phyloP scores from a whole-genome alignment of 1,140 invertebrate species.

The Euschistus heros region DNA sequence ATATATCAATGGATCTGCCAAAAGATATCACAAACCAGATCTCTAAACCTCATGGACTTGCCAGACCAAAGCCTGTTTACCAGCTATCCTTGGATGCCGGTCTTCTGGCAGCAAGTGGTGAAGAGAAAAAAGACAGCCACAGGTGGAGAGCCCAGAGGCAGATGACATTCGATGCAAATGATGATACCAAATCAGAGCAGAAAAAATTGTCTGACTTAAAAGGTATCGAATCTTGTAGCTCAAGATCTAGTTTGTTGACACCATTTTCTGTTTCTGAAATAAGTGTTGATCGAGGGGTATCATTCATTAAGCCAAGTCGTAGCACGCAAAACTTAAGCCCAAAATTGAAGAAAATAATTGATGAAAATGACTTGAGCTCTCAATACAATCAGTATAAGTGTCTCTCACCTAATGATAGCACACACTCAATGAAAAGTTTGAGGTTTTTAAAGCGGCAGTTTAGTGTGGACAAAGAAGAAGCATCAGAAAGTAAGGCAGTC shows the following conservation, averaged over 20 bases:
- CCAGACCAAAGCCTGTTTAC: slow-evolving; percentile 11
- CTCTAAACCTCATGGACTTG: background rate
- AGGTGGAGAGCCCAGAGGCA: slow-evolving; percentile 26
- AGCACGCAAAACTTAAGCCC: slow-evolving; percentile 25
- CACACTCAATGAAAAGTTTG: slow-evolving; percentile 28
- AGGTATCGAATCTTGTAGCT: slow-evolving; percentile 18
- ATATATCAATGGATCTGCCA: slow-evolving; percentile 23
- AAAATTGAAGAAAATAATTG: slow-evolving; percentile 35
- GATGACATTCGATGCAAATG: slow-evolving; percentile 27
- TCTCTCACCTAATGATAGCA: slow-evolving; percentile 52
- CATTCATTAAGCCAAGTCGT: slow-evolving; percentile 34
- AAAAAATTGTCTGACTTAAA: slow-evolving; percentile 18
- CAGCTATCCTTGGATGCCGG: slow-evolving; percentile 28
- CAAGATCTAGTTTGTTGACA: slow-evolving; percentile 19
- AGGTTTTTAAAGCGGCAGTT: slow-evolving; percentile 49
- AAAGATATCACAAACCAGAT: slow-evolving; percentile 16
- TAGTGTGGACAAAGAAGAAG: slow-evolving; percentile 54
- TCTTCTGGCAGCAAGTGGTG: slow-evolving; percentile 19
- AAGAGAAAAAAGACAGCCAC: slow-evolving; percentile 16
- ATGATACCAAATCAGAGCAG: slow-evolving; percentile 20
- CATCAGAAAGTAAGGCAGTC: slow-evolving; percentile 33
- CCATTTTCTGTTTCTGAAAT: slow-evolving; percentile 27
- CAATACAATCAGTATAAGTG: slow-evolving; percentile 61
- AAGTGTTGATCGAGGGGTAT: slow-evolving; percentile 31
- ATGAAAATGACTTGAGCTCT: slow-evolving; percentile 53